These are phyloP conservation scores for Lasioglossum figueresi DNA, from an alignment of 2,888 invertebrate genomes.

Conservation along the genomic window DNA sequence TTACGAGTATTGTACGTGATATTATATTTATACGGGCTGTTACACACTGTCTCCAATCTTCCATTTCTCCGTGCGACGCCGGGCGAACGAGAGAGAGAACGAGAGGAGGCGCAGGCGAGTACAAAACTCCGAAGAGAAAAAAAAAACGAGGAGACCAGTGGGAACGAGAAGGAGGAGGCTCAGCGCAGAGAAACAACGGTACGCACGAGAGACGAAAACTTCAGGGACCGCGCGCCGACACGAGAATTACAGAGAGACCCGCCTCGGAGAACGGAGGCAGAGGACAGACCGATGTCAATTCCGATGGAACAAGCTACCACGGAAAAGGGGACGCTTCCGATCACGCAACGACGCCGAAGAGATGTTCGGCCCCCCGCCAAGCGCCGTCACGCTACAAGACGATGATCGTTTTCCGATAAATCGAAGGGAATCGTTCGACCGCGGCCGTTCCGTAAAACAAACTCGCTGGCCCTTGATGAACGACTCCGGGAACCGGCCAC, in stretches of 20 bases:
- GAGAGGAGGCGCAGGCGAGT: slow-evolving; percentile 44
- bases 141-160: slow-evolving; percentile 9
- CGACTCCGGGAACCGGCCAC: background rate
- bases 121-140: background rate
- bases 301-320: background rate
- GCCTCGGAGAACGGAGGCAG: background rate
- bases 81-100: slow-evolving; percentile 60
- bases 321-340: background rate
- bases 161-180: slow-evolving; percentile 14
- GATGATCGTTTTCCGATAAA: slow-evolving; percentile 15
- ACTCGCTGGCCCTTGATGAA: slow-evolving; percentile 21
- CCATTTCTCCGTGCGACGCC: slow-evolving; percentile 69
- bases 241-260: background rate
- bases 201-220: background rate
- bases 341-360: background rate
- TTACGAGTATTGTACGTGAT: slow-evolving; percentile 79
- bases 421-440: background rate
- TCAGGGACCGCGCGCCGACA: background rate
- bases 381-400: background rate
- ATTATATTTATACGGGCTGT: slow-evolving; percentile 81
- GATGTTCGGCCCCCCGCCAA: background rate
- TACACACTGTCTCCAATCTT: slow-evolving; percentile 71
- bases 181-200: background rate
- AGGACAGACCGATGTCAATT: background rate
- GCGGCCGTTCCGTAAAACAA: background rate